Conservation (phyloP, 2,113 vertebrate species). For the Erpornis zantholeuca region DNA sequence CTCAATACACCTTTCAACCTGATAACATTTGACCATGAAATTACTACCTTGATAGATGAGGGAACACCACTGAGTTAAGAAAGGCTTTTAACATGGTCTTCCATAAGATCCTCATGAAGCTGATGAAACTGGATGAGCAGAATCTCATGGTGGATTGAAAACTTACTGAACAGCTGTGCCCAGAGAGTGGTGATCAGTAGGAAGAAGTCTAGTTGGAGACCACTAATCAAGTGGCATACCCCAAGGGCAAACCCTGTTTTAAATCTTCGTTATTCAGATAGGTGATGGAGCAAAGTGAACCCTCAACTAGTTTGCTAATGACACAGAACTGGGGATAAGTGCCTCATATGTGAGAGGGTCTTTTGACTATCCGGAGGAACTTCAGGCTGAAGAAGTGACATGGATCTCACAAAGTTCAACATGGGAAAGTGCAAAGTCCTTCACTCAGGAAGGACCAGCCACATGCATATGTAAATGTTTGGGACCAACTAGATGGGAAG, state of each 20-base stretch:
- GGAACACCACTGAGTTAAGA: background rate
- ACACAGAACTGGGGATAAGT: background rate
- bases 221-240: background rate
- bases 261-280: background rate
- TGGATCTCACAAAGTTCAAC: background rate
- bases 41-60: background rate
- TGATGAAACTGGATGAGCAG: background rate
- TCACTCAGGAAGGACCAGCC: background rate
- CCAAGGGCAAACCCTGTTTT: background rate
- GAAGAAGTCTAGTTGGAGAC: background rate
- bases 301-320: background rate
- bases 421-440: background rate
- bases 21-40: background rate
- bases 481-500: background rate
- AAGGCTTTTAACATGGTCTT: background rate
- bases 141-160: background rate
- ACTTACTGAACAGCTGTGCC: background rate
- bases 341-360: fast-evolving
- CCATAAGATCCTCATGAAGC: background rate
- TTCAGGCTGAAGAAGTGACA: background rate
- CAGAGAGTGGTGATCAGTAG: background rate
- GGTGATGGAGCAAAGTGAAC: background rate
- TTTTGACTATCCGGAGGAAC: background rate
- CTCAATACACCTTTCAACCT: background rate
- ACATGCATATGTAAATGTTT: fast-evolving